Base-by-base conservation (phyloP, 2,888 invertebrate species). In the Agrochola macilenta region DNA sequence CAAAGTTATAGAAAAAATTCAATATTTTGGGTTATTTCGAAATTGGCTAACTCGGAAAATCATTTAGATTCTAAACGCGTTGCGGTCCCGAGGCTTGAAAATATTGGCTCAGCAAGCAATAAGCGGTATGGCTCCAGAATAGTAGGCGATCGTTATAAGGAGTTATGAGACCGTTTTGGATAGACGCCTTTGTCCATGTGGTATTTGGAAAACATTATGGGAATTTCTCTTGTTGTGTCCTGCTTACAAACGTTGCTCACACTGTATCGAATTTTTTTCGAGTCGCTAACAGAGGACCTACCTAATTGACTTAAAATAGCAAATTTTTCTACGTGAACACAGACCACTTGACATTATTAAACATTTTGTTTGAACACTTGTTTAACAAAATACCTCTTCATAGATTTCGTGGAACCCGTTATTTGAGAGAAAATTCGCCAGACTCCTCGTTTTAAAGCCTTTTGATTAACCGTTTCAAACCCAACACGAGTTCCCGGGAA, bases 81-180 rank as follows among this genome's bases (percentile, higher is more conserved):
- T 85, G 85, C 90, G 86, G 89, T 89, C 90, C 90, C 88, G 89
- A 83, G 88, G 91, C 89, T 93, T 89, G 91, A 91, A 93, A 93
- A 94, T 93, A 93, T 93, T 93, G 93, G 92, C 90, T 90, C 87
- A 84, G 90, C 90, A 89, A 89, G 92, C 92, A 93, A 94, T 94
- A 93, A 93, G 89, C 90, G 90, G 89, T 90, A 92, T 92, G 90
- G 89, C 91, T 89, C 89, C 88, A 89, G 92, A 93, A 92, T 91
- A 93, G 92, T 92, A 91, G 91, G 89, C 91, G 91, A 88, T 89
- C 90, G 91, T 92, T 93, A 92, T 90, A 88, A 88, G 87, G 87
- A 90, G 90, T 93, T 92, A 92, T 89, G 88, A 81, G 89, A 87
- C 86, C 90, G 83, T 90, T 91, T 89, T 83, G 83, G 88, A 88